phyloP scores from a whole-genome alignment of 1,140 invertebrate genomes.

The Aricia agestis region DNA sequence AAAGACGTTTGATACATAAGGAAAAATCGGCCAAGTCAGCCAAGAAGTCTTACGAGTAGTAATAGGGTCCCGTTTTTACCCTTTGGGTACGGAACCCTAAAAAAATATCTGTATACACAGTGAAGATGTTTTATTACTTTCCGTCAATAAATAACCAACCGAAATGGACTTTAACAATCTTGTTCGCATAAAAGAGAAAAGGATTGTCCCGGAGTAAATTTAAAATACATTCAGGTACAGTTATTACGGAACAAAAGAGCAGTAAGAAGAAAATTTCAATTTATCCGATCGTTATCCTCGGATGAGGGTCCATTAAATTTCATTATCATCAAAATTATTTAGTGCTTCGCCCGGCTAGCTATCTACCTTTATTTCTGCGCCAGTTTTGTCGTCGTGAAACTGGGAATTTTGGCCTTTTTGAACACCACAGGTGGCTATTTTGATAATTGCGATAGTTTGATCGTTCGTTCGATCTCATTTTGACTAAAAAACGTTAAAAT shows the following conservation, averaged over 20 bases:
- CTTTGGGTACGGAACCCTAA: too few relatives aligned
- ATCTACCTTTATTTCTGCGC: not conserved
- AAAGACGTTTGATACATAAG: too few relatives aligned
- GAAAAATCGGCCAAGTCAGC: too few relatives aligned
- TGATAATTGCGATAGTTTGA: too few relatives aligned
- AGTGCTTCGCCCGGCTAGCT: not conserved
- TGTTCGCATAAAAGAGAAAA: not conserved
- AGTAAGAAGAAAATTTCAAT: conserved; percentile 25
- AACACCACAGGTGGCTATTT: too few relatives aligned
- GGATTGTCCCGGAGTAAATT: not conserved
- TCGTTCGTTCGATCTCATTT: too few relatives aligned
- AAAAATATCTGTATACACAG: not conserved
- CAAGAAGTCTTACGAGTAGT: too few relatives aligned
- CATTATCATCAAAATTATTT: conserved; percentile 17
- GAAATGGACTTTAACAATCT: not conserved
- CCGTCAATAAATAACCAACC: too few relatives aligned
- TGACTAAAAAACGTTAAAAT: too few relatives aligned
- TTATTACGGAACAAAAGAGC: conserved; percentile 2
- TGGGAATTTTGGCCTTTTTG: too few relatives aligned
- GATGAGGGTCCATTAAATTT: conserved; percentile 12
- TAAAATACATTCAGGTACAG: not conserved
- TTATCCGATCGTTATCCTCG: conserved; percentile 20
- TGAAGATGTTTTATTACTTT: not conserved
- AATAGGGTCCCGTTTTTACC: too few relatives aligned
- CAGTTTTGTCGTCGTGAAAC: too few relatives aligned